These are phyloP conservation scores for Raphicerus campestris DNA, from an alignment of 2,113 vertebrate genomes.

Conservation along the genomic window DNA sequence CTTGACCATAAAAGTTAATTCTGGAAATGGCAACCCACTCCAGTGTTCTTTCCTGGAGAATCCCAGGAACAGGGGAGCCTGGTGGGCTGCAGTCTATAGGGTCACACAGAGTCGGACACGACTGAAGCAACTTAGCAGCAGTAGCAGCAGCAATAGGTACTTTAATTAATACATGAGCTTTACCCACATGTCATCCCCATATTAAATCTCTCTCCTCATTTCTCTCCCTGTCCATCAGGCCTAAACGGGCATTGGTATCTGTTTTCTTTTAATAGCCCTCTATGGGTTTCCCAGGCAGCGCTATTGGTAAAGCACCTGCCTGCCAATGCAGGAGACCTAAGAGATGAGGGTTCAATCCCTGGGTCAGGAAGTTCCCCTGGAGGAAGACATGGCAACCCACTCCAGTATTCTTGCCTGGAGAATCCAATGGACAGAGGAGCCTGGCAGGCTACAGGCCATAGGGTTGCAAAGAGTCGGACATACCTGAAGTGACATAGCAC, in stretches of 20 bases:
- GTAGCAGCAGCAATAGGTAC: neutral
- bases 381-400: neutral
- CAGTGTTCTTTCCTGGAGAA: too few relatives aligned
- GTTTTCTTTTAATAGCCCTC: neutral
- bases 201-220: neutral
- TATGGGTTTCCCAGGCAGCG: neutral
- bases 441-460: neutral
- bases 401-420: neutral
- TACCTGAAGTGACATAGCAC: neutral
- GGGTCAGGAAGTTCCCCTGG: neutral
- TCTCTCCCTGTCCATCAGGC: neutral
- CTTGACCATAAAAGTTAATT: neutral
- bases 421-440: neutral
- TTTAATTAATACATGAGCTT: neutral
- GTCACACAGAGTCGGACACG: too few relatives aligned
- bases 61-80: too few relatives aligned
- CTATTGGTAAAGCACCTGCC: neutral
- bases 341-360: neutral
- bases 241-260: neutral
- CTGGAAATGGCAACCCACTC: neutral
- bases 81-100: too few relatives aligned
- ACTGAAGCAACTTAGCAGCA: too few relatives aligned
- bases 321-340: neutral
- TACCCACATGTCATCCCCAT: neutral
- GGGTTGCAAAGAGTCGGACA: neutral